These are phyloP conservation scores for Steinernema khuongi DNA, from an alignment of 1,140 invertebrate species.

Conservation along the genomic window DNA sequence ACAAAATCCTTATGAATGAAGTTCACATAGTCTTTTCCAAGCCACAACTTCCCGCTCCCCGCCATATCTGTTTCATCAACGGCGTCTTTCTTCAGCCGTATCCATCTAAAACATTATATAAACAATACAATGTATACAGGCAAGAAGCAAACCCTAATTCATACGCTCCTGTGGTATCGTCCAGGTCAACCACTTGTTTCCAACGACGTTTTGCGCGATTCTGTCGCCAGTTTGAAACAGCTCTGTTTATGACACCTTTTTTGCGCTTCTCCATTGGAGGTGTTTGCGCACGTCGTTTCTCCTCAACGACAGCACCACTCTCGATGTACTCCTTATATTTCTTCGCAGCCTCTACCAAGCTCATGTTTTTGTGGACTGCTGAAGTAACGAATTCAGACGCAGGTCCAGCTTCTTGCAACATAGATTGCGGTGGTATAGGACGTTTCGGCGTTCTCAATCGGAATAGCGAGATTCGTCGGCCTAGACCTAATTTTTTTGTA, in stretches of 20 bases:
- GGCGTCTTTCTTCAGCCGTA: constrained; percentile 45
- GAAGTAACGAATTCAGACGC: constrained; percentile 31
- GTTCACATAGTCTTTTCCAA: constrained; percentile 91
- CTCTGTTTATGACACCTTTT: constrained; percentile 28
- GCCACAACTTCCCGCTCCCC: constrained; percentile 75
- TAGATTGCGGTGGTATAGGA: neutral
- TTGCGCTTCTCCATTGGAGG: constrained; percentile 35
- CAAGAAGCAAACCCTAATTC: constrained; percentile 42
- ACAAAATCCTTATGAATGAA: constrained; percentile 96
- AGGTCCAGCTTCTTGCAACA: constrained; percentile 28
- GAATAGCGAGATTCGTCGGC: constrained; percentile 7
- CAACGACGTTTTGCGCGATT: constrained; percentile 47
- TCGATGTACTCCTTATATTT: constrained; percentile 42
- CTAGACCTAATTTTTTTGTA: constrained; percentile 20
- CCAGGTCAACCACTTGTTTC: constrained; percentile 52
- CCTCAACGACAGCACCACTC: constrained; percentile 35
- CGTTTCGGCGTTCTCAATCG: neutral
- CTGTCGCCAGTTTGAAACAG: constrained; percentile 49
- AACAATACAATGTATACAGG: constrained; percentile 35
- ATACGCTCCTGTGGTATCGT: constrained; percentile 51
- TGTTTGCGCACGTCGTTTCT: constrained; percentile 35
- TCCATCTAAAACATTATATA: constrained; percentile 41
- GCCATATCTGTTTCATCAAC: constrained; percentile 48
- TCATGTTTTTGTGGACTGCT: constrained; percentile 29
- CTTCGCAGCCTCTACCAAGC: constrained; percentile 28